phyloP scores from a whole-genome alignment of 2,888 invertebrate species.

The Stenolophus ochropezus region DNA sequence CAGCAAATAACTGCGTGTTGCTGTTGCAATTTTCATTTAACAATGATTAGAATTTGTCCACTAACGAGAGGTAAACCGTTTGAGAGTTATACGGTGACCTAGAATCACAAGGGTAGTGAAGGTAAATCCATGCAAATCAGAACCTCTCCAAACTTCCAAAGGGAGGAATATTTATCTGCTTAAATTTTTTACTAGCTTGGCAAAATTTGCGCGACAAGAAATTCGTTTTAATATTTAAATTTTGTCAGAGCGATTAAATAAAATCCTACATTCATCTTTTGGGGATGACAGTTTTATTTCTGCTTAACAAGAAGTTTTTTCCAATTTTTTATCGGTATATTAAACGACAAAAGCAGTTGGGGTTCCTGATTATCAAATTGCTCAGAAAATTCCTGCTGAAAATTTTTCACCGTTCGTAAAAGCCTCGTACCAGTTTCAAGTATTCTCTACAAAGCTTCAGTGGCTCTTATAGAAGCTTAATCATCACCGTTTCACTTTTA shows the following conservation, averaged over 20 bases:
- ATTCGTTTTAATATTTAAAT: constrained; percentile 26
- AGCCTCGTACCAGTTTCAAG: too few relatives aligned
- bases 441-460: too few relatives aligned
- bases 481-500: too few relatives aligned
- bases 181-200: constrained; percentile 24
- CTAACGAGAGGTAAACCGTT: neutral
- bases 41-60: neutral
- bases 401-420: too few relatives aligned
- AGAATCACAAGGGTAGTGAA: neutral
- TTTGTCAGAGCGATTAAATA: neutral
- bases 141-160: constrained; percentile 5
- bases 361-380: too few relatives aligned
- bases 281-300: neutral
- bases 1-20: too few relatives aligned
- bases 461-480: too few relatives aligned
- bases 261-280: neutral
- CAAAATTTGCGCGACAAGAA: constrained; percentile 22
- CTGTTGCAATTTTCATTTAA: neutral
- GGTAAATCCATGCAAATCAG: constrained; percentile 20
- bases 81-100: constrained; percentile 15
- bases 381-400: too few relatives aligned
- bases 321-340: too few relatives aligned
- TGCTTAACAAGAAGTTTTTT: neutral
- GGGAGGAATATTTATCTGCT: constrained; percentile 28
- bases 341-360: too few relatives aligned